Evolutionary conservation across 2,888 invertebrate species (phyloP).

Genomic region (Myopa tessellatipennis): DNA sequence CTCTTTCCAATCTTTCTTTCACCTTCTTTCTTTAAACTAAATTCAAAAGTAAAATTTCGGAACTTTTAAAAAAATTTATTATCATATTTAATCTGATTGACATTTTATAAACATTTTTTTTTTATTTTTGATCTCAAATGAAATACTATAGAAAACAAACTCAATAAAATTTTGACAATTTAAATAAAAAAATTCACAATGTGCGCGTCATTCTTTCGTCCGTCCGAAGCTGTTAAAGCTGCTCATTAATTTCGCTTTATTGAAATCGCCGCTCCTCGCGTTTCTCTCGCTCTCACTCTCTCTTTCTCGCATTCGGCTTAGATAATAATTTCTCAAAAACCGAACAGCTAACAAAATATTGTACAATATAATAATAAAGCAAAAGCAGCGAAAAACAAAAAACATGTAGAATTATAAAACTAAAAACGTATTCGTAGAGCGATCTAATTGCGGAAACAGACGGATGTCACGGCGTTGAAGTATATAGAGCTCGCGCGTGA

Average conservation of each 20-base stretch:
- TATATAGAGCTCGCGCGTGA: constrained; percentile 12
- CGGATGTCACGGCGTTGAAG: constrained; percentile 8
- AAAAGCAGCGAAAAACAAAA: neutral
- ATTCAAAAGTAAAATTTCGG: too few species aligned
- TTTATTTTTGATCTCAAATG: too few species aligned
- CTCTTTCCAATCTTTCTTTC: too few species aligned
- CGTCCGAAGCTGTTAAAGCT: neutral
- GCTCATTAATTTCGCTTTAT: neutral
- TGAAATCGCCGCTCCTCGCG: neutral
- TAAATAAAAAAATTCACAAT: too few species aligned
- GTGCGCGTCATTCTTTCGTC: neutral
- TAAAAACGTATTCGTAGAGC: neutral
- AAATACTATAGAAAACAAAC: too few species aligned
- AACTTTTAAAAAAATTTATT: too few species aligned
- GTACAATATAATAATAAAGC: neutral
- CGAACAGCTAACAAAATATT: neutral
- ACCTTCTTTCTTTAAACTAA: too few species aligned
- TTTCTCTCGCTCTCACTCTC: neutral
- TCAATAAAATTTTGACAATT: too few species aligned
- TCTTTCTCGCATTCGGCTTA: constrained; percentile 5
- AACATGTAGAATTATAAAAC: constrained; percentile 12
- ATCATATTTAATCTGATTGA: too few species aligned
- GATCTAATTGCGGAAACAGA: constrained; percentile 23
- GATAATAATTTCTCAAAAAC: neutral
- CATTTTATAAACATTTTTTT: too few species aligned